These are phyloP conservation scores for Caenorhabditis inopinata DNA, from an alignment of 1,140 invertebrate genomes.

Conservation along the genomic window DNA sequence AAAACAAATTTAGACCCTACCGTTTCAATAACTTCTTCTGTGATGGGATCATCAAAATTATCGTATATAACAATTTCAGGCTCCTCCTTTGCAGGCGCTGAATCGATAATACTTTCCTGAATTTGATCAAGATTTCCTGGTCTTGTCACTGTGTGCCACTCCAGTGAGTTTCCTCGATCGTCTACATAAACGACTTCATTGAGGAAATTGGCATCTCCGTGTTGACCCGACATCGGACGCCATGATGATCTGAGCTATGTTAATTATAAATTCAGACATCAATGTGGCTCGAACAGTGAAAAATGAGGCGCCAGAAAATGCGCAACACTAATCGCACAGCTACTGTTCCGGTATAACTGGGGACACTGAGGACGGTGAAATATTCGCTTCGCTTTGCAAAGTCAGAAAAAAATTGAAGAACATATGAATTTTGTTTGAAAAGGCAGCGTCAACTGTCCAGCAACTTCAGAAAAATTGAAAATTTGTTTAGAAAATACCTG, in stretches of 20 bases:
- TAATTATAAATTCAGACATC: no score
- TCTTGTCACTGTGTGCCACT: neutral
- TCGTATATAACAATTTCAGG: neutral
- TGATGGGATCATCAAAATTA: neutral
- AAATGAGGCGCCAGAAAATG: no score
- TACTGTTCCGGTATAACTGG: no score
- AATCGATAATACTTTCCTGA: neutral
- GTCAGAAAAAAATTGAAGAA: no score
- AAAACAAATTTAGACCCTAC: neutral
- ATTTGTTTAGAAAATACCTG: no score
- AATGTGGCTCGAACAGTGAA: no score
- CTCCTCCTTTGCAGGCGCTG: neutral
- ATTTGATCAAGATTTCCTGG: neutral
- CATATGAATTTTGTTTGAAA: no score
- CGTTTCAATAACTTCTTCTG: slow-evolving; percentile 5
- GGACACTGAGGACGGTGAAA: no score
- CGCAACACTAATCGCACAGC: no score
- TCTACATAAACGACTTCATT: neutral
- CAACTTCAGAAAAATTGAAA: no score
- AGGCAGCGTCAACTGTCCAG: no score
- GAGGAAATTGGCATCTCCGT: neutral
- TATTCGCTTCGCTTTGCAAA: no score
- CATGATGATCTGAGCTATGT: neutral
- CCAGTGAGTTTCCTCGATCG: neutral
- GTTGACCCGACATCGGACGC: neutral